These are phyloP conservation scores for Takifugu bimaculatus DNA, from an alignment of 2,113 vertebrate genomes.

Conservation along the genomic window DNA sequence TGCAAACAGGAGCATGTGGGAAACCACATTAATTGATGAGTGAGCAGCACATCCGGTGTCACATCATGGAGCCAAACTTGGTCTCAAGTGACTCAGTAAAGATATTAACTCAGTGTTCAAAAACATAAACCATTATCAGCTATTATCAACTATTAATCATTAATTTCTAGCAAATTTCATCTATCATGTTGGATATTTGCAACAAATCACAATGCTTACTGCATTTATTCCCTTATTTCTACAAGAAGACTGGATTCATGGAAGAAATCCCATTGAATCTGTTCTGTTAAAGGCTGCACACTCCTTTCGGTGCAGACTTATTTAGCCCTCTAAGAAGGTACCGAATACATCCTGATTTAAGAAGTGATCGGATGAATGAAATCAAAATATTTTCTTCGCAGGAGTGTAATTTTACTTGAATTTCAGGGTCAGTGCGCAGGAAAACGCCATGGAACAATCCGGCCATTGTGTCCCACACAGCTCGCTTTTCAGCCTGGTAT, in stretches of 20 bases:
- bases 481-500: conserved; percentile 21
- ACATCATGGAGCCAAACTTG: too few species aligned
- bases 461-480: conserved; percentile 40
- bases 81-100: too few species aligned
- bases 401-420: background rate
- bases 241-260: conserved; percentile 10
- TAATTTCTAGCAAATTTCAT: background rate
- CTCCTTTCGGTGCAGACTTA: background rate
- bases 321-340: too few species aligned
- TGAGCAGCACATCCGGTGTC: too few species aligned
- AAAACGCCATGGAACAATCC: conserved; percentile 33
- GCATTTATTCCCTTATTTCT: background rate
- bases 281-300: conserved; percentile 5
- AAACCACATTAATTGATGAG: too few species aligned
- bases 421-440: conserved; percentile 1
- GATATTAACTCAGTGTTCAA: too few species aligned
- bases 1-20: too few species aligned
- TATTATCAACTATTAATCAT: too few species aligned
- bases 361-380: too few species aligned
- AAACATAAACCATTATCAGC: too few species aligned
- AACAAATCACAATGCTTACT: background rate
- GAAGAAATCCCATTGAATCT: conserved; percentile 8
- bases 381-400: too few species aligned
- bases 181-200: background rate
- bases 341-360: too few species aligned